phyloP scores from a whole-genome alignment of 2,797 vertebrate genomes.

The Halcyon smyrnensis region DNA sequence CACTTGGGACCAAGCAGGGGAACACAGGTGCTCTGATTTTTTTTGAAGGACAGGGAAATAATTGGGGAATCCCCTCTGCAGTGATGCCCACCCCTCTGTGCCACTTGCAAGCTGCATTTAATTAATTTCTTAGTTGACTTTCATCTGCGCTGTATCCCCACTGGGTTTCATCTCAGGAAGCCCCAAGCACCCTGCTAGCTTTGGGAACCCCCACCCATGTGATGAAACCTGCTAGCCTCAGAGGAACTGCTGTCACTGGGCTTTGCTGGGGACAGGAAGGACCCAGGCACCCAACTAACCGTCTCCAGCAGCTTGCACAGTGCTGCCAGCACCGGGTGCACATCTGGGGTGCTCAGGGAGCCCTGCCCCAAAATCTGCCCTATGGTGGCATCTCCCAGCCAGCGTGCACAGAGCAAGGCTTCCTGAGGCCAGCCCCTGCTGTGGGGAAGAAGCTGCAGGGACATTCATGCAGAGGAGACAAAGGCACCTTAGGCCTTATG shows the following conservation, averaged over 20 bases:
- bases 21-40: not conserved
- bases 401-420: not conserved
- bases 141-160: not conserved
- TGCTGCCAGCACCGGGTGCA: not conserved
- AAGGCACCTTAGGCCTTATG: not conserved
- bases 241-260: not conserved
- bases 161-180: not conserved
- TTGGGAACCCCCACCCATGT: not conserved
- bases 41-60: not conserved
- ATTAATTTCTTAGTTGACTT: not conserved
- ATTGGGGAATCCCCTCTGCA: not conserved
- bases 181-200: not conserved
- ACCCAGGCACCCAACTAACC: fast-evolving
- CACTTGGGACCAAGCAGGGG: not conserved
- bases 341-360: not conserved
- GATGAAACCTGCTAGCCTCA: fast-evolving
- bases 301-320: not conserved
- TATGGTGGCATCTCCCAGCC: not conserved
- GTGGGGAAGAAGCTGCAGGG: not conserved
- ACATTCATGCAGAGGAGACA: not conserved
- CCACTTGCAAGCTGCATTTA: not conserved
- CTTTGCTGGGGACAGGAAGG: not conserved
- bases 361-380: not conserved
- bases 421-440: not conserved
- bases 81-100: not conserved